phyloP scores from a whole-genome alignment of 2,888 invertebrate species.

The Margaritifera margaritifera region DNA sequence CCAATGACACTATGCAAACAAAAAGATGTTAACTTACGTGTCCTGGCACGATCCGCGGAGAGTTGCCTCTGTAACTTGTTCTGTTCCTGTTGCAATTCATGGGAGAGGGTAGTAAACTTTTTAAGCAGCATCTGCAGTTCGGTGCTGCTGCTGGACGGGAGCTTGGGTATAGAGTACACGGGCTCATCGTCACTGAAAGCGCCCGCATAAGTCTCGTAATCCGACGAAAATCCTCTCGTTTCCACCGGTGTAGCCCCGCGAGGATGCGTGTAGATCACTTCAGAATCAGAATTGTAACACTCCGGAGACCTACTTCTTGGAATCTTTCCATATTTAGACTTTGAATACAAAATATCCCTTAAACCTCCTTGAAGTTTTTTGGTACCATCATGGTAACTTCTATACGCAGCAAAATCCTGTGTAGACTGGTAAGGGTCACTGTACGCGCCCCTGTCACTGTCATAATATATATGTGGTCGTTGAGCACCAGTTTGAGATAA shows the following conservation, averaged over 20 bases:
- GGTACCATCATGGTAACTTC: slow-evolving; percentile 42
- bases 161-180: slow-evolving; percentile 62
- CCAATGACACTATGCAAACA: too few relatives aligned
- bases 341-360: slow-evolving; percentile 62
- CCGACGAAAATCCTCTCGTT: slow-evolving; percentile 63
- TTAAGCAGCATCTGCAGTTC: slow-evolving; percentile 69
- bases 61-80: slow-evolving; percentile 62
- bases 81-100: slow-evolving; percentile 74
- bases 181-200: slow-evolving; percentile 64
- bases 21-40: too few relatives aligned
- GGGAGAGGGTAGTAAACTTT: slow-evolving; percentile 71
- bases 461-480: slow-evolving; percentile 22
- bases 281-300: slow-evolving; percentile 91
- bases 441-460: slow-evolving; percentile 37
- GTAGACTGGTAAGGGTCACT: slow-evolving; percentile 39
- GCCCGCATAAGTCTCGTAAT: slow-evolving; percentile 65
- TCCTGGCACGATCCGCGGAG: slow-evolving; percentile 20
- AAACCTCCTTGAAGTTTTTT: slow-evolving; percentile 59
- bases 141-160: slow-evolving; percentile 60
- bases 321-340: slow-evolving; percentile 61
- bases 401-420: slow-evolving; percentile 42
- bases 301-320: slow-evolving; percentile 76
- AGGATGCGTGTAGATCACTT: slow-evolving; percentile 75
- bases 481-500: slow-evolving; percentile 17
- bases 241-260: slow-evolving; percentile 45